Evolutionary conservation across 2,113 vertebrate species (phyloP).

Genomic region (Desmodus rotundus): DNA sequence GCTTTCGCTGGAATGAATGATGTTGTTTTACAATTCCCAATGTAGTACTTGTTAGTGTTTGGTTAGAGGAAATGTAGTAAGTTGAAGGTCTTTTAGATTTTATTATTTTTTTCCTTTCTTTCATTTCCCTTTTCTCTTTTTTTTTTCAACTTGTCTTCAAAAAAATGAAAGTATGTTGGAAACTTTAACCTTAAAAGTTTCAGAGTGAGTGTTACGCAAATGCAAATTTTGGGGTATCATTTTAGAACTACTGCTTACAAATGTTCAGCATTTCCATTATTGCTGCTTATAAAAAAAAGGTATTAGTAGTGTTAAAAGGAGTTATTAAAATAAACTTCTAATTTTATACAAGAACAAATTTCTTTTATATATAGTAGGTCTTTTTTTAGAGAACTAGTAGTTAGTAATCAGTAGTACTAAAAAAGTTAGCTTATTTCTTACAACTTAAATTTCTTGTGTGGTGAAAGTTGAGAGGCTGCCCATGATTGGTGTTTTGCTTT

Average conservation of each 20-base stretch:
- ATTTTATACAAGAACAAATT: slow-evolving; percentile 16
- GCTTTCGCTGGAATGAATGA: neutral
- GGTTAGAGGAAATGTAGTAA: slow-evolving; percentile 13
- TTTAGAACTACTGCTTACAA: slow-evolving; percentile 45
- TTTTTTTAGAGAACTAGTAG: neutral
- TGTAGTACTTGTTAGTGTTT: slow-evolving; percentile 5
- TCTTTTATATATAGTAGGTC: neutral
- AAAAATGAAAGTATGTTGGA: slow-evolving; percentile 25
- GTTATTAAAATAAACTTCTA: slow-evolving; percentile 7
- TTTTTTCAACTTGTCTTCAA: neutral
- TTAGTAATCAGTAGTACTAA: neutral
- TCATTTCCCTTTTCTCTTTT: neutral
- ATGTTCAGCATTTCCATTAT: slow-evolving; percentile 20
- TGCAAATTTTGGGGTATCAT: slow-evolving; percentile 22
- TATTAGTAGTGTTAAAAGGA: neutral
- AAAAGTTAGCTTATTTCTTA: neutral
- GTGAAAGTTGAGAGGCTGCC: neutral
- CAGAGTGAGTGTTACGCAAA: slow-evolving; percentile 7
- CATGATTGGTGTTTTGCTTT: neutral
- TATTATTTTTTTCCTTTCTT: neutral
- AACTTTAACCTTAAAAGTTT: slow-evolving; percentile 47
- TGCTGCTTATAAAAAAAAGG: neutral
- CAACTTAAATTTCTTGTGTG: slow-evolving; percentile 7
- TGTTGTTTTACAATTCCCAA: neutral
- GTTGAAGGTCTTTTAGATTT: neutral